Conservation (phyloP, 2,797 vertebrate genomes). For the Balearica regulorum region DNA sequence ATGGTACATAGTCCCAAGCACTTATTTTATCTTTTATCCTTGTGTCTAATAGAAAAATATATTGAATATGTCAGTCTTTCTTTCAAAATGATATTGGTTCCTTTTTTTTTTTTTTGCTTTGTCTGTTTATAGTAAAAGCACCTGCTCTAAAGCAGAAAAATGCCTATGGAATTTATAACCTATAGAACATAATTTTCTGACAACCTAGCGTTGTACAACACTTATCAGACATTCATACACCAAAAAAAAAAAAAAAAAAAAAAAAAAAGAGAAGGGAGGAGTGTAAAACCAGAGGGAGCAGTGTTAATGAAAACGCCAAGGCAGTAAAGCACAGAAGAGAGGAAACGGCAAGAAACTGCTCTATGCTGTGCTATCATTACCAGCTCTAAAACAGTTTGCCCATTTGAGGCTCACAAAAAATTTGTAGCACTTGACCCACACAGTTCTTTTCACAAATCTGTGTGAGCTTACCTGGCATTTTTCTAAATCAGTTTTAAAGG, state of each 20-base stretch:
- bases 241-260: background rate
- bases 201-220: background rate
- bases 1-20: background rate
- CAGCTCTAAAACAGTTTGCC: background rate
- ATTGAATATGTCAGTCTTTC: background rate
- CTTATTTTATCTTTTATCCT: background rate
- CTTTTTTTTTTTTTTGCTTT: background rate
- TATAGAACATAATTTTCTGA: background rate
- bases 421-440: background rate
- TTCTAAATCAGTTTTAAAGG: background rate
- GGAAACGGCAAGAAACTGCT: background rate
- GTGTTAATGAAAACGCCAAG: background rate
- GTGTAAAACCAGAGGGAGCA: background rate
- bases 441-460: background rate
- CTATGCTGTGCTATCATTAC: background rate
- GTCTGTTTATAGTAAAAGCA: background rate
- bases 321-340: background rate
- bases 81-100: background rate
- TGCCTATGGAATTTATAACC: background rate
- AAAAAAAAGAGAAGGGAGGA: background rate
- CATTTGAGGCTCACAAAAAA: background rate
- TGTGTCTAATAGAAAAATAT: background rate
- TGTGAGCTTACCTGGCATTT: background rate
- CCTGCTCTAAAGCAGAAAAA: background rate
- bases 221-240: background rate